phyloP scores from a whole-genome alignment of 1,140 invertebrate genomes.

The Lepidurus packardi region DNA sequence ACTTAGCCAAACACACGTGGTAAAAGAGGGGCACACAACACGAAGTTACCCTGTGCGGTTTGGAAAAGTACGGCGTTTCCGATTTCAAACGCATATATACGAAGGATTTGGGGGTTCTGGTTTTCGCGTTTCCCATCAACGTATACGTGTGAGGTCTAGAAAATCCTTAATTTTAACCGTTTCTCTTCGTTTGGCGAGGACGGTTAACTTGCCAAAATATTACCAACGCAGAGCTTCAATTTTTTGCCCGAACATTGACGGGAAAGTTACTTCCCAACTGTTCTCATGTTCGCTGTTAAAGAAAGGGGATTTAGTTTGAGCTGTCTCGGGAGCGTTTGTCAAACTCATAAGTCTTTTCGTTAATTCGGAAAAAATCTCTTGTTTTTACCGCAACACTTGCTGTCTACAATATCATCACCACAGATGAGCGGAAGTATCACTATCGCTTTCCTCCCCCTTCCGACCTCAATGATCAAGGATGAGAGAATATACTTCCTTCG shows the following conservation, averaged over 20 bases:
- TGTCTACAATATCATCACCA: constrained; percentile 2
- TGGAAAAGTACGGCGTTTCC: background rate
- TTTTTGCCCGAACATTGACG: background rate
- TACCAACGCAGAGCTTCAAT: background rate
- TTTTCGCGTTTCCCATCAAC: background rate
- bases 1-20: constrained; percentile 1
- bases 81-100: background rate
- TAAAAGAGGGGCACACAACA: background rate
- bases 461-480: constrained; percentile 12
- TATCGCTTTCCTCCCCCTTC: constrained; percentile 20
- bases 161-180: background rate
- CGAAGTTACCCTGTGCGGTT: background rate
- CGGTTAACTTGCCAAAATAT: background rate
- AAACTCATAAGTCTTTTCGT: background rate
- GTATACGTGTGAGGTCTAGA: background rate
- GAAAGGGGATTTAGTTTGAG: background rate
- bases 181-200: constrained; percentile 6
- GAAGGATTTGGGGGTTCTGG: background rate
- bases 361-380: background rate
- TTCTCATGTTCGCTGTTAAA: background rate
- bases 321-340: no score
- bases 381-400: constrained; percentile 3
- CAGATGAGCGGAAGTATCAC: constrained; percentile 1
- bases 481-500: background rate
- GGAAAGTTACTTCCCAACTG: background rate